Evolutionary conservation across 2,797 vertebrate species (phyloP).

Genomic region (Peromyscus nudipes): DNA sequence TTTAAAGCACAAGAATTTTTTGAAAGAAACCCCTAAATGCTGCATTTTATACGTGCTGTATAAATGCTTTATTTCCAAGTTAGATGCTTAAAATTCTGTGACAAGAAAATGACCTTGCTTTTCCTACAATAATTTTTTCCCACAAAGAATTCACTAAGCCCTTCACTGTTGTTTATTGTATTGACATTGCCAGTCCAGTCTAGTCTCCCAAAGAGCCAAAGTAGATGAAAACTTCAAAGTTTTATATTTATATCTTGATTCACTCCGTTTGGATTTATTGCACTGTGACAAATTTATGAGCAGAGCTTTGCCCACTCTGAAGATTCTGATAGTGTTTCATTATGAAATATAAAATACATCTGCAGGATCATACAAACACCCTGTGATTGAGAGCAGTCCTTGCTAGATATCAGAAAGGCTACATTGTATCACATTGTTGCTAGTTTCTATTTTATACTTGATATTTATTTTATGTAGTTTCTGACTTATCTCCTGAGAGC

Average conservation of each 20-base stretch:
- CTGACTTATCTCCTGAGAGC: constrained; percentile 31
- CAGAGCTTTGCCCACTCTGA: constrained; percentile 73
- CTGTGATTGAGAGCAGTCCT: constrained; percentile 61
- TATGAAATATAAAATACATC: constrained; percentile 79
- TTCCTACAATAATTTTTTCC: constrained; percentile 13
- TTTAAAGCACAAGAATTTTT: neutral
- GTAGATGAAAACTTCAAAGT: constrained; percentile 76
- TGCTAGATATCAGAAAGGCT: constrained; percentile 43
- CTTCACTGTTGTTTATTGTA: constrained; percentile 59
- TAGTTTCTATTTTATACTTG: constrained; percentile 58
- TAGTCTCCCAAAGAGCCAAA: constrained; percentile 59
- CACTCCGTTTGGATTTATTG: constrained; percentile 76
- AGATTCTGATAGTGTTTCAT: constrained; percentile 77
- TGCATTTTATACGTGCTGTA: constrained; percentile 30
- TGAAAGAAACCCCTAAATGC: neutral
- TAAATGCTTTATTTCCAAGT: constrained; percentile 54
- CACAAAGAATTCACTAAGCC: constrained; percentile 2
- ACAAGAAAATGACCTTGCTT: constrained; percentile 52
- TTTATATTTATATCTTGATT: constrained; percentile 80
- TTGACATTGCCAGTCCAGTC: constrained; percentile 56
- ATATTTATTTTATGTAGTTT: constrained; percentile 62
- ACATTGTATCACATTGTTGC: constrained; percentile 44
- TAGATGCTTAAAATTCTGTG: neutral
- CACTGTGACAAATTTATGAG: constrained; percentile 80
- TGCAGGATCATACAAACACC: constrained; percentile 64